These are phyloP conservation scores for Antrozous pallidus DNA, from an alignment of 2,797 vertebrate genomes.

Conservation along the genomic window DNA sequence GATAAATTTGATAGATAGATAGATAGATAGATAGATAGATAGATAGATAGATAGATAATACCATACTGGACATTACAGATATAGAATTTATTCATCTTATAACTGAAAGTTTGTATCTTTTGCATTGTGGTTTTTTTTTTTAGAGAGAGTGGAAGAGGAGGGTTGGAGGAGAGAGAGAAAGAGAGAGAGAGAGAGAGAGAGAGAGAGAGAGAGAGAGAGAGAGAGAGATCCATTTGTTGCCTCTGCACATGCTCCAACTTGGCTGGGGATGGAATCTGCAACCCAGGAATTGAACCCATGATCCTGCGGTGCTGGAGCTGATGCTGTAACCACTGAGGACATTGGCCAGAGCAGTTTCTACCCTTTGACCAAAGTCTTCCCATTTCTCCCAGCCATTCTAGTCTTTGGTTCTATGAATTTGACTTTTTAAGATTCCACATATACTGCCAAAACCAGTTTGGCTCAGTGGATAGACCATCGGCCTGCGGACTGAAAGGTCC, in stretches of 20 bases:
- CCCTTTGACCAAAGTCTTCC: too few species aligned
- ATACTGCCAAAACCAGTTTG: too few species aligned
- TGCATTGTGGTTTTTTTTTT: neutral
- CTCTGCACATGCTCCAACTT: neutral
- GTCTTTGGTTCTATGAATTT: neutral
- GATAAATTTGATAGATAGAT: too few species aligned
- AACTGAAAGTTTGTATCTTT: neutral
- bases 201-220: neutral
- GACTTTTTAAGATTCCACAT: too few species aligned
- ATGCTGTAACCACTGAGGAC: neutral
- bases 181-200: too few species aligned
- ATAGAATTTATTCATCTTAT: neutral
- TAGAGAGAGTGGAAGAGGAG: neutral
- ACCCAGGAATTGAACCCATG: neutral
- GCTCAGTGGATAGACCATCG: too few species aligned
- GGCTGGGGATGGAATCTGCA: neutral
- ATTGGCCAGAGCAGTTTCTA: neutral
- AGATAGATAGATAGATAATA: too few species aligned
- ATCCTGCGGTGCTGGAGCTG: neutral
- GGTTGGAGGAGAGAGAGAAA: too few species aligned
- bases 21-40: too few species aligned
- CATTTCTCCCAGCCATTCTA: neutral
- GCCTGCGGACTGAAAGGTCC: too few species aligned
- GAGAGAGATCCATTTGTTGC: neutral
- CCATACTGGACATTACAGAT: neutral